These are phyloP conservation scores for Prunella himalayana DNA, from an alignment of 2,113 vertebrate species.

Conservation along the genomic window DNA sequence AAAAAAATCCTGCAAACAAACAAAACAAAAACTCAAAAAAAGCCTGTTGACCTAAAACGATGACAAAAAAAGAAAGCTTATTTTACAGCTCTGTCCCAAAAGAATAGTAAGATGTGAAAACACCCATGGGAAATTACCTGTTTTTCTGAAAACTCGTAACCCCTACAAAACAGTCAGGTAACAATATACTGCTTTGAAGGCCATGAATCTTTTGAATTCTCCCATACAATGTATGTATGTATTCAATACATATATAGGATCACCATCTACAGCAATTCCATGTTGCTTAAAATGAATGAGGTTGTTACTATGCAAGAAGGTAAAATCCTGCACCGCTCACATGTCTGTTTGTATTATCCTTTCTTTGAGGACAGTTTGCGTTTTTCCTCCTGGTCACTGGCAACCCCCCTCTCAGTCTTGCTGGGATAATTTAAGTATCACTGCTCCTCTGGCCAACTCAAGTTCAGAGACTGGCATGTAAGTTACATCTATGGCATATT, in stretches of 20 bases:
- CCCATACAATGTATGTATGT: background rate
- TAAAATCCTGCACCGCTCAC: background rate
- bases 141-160: background rate
- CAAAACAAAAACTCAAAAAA: background rate
- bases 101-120: background rate
- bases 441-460: background rate
- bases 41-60: background rate
- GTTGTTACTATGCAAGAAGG: background rate
- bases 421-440: background rate
- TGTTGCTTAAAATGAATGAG: background rate
- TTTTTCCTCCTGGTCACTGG: background rate
- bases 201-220: background rate
- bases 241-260: background rate
- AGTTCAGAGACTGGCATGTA: background rate
- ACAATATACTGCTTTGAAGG: background rate
- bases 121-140: fast-evolving
- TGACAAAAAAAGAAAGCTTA: background rate
- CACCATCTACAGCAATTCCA: background rate
- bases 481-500: background rate
- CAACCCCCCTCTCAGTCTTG: background rate
- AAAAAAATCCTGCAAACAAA: background rate
- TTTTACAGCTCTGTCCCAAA: background rate
- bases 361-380: background rate
- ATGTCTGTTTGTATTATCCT: background rate
- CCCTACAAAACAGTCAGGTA: background rate